phyloP scores from a whole-genome alignment of 2,888 invertebrate genomes.

The Melanostoma mellinum region DNA sequence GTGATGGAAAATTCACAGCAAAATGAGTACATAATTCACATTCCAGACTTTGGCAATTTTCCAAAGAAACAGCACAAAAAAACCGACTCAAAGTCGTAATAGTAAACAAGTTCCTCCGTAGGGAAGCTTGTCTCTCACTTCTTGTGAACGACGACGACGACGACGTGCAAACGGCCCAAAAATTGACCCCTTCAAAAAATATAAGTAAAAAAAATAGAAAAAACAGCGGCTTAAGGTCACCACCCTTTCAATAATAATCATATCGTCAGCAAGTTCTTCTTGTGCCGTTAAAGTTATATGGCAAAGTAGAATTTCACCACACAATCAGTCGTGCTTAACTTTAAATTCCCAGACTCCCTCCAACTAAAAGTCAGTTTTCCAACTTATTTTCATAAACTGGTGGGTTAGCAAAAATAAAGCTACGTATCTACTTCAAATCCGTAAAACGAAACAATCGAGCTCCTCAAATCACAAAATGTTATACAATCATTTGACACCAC shows the following conservation, averaged over 20 bases:
- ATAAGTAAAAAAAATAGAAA: not conserved
- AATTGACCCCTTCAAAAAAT: slow-evolving; percentile 59
- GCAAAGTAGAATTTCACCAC: slow-evolving; percentile 9
- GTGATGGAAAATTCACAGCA: slow-evolving; percentile 71
- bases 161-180: slow-evolving; percentile 65
- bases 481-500: no score
- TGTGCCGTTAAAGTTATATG: slow-evolving; percentile 5
- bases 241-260: slow-evolving; percentile 72
- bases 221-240: slow-evolving; percentile 66
- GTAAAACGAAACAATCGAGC: no score
- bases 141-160: slow-evolving; percentile 21
- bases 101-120: slow-evolving; percentile 62
- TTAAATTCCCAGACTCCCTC: no score
- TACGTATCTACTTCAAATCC: no score
- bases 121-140: slow-evolving; percentile 24
- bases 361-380: no score
- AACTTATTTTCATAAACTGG: no score
- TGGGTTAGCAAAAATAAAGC: no score
- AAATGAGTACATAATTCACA: slow-evolving; percentile 73
- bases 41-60: slow-evolving; percentile 70
- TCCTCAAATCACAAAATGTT: no score
- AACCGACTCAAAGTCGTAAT: slow-evolving; percentile 54
- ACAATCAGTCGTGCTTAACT: not conserved
- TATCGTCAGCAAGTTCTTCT: slow-evolving; percentile 62
- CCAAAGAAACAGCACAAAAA: slow-evolving; percentile 34